Evolutionary conservation across 1,140 invertebrate species (phyloP).

Genomic region (Pogonus chalceus): DNA sequence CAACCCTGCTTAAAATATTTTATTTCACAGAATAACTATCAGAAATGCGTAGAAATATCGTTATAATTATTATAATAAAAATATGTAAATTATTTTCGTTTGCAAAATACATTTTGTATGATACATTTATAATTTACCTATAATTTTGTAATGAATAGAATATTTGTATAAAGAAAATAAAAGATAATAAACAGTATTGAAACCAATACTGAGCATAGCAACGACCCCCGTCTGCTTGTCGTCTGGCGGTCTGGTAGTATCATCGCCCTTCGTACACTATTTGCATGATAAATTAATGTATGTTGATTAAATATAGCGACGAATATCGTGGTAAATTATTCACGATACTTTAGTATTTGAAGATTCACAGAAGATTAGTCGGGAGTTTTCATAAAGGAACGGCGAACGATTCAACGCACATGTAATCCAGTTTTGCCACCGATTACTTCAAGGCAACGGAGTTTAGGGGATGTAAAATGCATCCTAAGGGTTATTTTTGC

Average conservation of each 20-base stretch:
- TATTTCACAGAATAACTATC: no score
- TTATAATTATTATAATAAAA: no score
- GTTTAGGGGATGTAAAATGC: background rate
- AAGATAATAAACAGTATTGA: no score
- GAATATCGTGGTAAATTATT: background rate
- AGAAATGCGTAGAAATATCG: no score
- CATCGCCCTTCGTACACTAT: no score
- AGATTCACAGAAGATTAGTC: background rate
- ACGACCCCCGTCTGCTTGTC: background rate
- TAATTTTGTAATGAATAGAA: no score
- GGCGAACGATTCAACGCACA: background rate
- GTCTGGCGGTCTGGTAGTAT: no score
- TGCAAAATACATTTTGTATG: no score
- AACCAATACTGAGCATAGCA: background rate
- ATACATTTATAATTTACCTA: no score
- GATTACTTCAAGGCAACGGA: background rate
- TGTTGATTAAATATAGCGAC: conserved; percentile 1
- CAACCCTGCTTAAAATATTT: no score
- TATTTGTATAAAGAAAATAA: no score
- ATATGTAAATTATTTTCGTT: no score
- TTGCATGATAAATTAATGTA: conserved; percentile 6
- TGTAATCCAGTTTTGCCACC: background rate
- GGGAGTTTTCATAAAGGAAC: background rate
- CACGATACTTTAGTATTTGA: background rate
- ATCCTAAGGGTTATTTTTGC: background rate